Base-by-base conservation (phyloP, 2,797 vertebrate genomes). In the Phoebastria nigripes region DNA sequence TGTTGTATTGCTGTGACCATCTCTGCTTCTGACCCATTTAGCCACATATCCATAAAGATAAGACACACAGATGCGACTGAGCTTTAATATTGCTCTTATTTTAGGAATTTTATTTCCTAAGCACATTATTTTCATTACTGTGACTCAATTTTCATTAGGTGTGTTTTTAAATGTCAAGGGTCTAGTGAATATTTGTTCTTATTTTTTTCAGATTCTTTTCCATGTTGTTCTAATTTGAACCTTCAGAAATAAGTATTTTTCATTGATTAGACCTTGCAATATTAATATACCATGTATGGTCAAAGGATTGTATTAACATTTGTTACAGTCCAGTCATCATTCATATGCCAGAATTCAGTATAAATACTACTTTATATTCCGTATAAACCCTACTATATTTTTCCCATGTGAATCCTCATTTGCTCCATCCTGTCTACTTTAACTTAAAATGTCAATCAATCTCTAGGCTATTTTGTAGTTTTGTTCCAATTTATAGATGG, bases 11-110 rank as follows among this genome's bases (percentile, higher is more conserved):
- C 41, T 54, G 31, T 81, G 70, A 69, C 58, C 55, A 58, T 55
- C 51, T 93, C 77, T 85, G 80, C 24, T 51, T 74, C 74, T 92
- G 86, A 93, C 74, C 93, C 70, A 44, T 94, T 86, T 89, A 94
- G 58, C 66, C 76, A 51, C 26, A 56, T 61, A 59, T 72, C 52
- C 71, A 55, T 77, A 89, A 76, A 80, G 58, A 79, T 42, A 87
- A 94, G 39, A 62, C 24, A 79, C 89, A 65, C 39, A 82, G 70
- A 80, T 87, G 46, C 8, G 14, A 54, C 42, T 71, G 49, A 91
- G 63, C 54, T 87, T 90, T 81, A 85, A 55, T 89, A 47, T 16
- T 85, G 25, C 25, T 90, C 9, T 90, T 77, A 22, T 42, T 84
- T 90, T 18, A 54, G 41, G 17, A 88, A 35, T 89, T 93, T 59